Conservation (phyloP, 1,140 invertebrate species). For the Probaryconus sp. region DNA sequence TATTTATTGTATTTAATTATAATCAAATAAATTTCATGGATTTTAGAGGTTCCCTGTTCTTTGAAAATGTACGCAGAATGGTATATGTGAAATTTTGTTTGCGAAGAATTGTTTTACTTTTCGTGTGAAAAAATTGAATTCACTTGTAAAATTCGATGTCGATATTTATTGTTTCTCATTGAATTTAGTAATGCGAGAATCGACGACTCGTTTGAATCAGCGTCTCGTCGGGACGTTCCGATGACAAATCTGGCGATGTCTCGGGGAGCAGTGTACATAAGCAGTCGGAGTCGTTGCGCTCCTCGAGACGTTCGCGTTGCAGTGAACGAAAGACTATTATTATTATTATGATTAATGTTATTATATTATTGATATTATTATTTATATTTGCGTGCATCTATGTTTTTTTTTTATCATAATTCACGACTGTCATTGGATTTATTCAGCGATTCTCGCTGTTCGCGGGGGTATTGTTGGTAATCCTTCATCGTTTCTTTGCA, state of each 20-base stretch:
- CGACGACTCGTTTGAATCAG: constrained; percentile 36
- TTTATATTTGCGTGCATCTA: constrained; percentile 61
- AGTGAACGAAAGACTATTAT: constrained; percentile 60
- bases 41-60: no score
- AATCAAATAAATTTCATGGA: no score
- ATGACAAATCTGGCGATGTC: constrained; percentile 61
- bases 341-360: constrained; percentile 47
- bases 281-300: constrained; percentile 65
- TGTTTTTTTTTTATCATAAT: constrained; percentile 27
- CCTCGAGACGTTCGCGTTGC: constrained; percentile 57
- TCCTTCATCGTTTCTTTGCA: constrained; percentile 14
- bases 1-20: no score
- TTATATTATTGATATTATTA: constrained; percentile 60
- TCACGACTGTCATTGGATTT: constrained; percentile 7
- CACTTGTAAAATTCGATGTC: constrained; percentile 14
- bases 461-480: constrained; percentile 5
- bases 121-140: no score
- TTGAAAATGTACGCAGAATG: no score
- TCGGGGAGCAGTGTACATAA: constrained; percentile 70
- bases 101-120: no score
- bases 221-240: constrained; percentile 33
- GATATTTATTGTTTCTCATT: constrained; percentile 24
- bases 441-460: constrained; percentile 3
- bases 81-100: no score
- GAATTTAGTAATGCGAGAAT: constrained; percentile 31